Conservation (phyloP, 1,140 invertebrate genomes). For the Bombus terrestris region DNA sequence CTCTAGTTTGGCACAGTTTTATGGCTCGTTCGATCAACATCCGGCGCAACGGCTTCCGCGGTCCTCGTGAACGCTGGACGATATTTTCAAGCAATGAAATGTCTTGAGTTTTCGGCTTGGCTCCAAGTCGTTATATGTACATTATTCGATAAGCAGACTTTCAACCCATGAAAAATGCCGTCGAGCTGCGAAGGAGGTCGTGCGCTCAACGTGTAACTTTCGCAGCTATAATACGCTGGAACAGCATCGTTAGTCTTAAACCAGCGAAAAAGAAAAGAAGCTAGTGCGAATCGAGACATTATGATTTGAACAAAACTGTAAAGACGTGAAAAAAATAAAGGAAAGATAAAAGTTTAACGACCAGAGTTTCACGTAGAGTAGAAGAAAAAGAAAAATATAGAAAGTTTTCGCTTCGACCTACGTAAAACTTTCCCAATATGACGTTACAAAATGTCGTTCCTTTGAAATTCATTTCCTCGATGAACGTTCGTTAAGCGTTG, state of each 20-base stretch:
- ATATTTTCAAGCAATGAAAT: constrained; percentile 37
- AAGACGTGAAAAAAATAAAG: constrained; percentile 10
- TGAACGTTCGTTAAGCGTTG: neutral
- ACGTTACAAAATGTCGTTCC: neutral
- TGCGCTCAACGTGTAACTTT: constrained; percentile 5
- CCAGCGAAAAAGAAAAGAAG: neutral
- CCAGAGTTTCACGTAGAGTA: neutral
- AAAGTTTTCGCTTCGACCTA: constrained; percentile 52
- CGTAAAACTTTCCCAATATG: constrained; percentile 56
- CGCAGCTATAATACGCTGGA: neutral
- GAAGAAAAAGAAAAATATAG: constrained; percentile 53
- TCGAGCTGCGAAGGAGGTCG: neutral
- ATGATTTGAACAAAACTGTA: neutral
- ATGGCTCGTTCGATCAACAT: constrained; percentile 23
- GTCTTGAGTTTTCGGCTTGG: constrained; percentile 42
- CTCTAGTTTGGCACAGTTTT: constrained; percentile 12
- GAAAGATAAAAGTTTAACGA: constrained; percentile 20
- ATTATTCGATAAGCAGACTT: constrained; percentile 25
- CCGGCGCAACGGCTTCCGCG: constrained; percentile 19
- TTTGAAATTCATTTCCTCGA: neutral
- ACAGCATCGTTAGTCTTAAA: constrained; percentile 21
- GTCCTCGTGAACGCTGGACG: constrained; percentile 2
- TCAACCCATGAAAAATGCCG: neutral
- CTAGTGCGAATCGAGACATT: constrained; percentile 14
- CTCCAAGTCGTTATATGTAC: constrained; percentile 48